Percentiles rank a stretch among this genome's conserved stretches.
Evolutionary conservation across 1,140 invertebrate species (phyloP).

Genomic region (Aphelinus certus): DNA sequence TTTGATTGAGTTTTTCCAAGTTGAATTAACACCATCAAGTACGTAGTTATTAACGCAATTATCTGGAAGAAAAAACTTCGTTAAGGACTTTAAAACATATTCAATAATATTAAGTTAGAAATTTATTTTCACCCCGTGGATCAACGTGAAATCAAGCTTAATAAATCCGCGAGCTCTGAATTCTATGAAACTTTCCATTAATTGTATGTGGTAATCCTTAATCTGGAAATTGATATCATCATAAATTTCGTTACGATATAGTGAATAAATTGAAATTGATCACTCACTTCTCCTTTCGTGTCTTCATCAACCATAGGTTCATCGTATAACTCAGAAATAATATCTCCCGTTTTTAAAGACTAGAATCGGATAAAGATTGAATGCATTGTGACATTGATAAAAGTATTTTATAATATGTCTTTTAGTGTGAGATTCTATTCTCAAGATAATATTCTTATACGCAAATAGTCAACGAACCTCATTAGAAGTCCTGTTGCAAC

Average conservation of each 20-base stretch:
- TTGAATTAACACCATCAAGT: conserved; percentile 73
- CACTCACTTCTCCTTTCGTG: conserved; percentile 17
- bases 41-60: conserved; percentile 71
- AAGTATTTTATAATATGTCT: too few relatives aligned
- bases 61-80: conserved; percentile 62
- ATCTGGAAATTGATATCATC: conserved; percentile 30
- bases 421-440: too few relatives aligned
- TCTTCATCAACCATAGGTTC: conserved; percentile 29
- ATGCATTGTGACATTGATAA: too few relatives aligned
- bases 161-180: conserved; percentile 44
- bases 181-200: conserved; percentile 29
- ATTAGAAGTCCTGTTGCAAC: background rate
- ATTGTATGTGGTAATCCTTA: conserved; percentile 33
- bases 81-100: background rate
- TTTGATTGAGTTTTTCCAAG: conserved; percentile 52
- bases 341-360: conserved; percentile 27
- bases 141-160: conserved; percentile 38
- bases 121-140: conserved; percentile 37
- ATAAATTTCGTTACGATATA: conserved; percentile 6
- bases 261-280: background rate
- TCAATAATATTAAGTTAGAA: background rate
- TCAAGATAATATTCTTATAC: too few relatives aligned
- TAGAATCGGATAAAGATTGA: background rate
- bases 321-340: conserved; percentile 28
- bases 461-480: conserved; percentile 4